phyloP scores from a whole-genome alignment of 53 echinoderm and acorn worm genomes.

The Glandiceps talaboti region DNA sequence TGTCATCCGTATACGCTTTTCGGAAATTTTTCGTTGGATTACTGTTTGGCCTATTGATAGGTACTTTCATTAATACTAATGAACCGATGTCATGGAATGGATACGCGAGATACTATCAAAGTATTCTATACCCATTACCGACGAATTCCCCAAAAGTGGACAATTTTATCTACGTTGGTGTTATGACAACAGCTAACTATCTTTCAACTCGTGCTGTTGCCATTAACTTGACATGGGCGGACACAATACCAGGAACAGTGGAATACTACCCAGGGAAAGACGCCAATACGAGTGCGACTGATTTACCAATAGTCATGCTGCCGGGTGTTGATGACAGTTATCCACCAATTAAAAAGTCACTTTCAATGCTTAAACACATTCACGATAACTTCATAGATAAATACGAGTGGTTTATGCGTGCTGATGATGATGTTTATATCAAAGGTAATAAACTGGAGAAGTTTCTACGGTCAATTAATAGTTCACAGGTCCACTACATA shows the following conservation, averaged over 20 bases:
- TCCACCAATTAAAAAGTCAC: not conserved
- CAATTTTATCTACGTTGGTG: constrained; percentile 80
- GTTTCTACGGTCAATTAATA: not conserved
- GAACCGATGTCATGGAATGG: too few species aligned
- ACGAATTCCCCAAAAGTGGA: too few species aligned
- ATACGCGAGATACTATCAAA: too few species aligned
- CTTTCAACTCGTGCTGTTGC: constrained; percentile 68
- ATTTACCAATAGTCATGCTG: not conserved
- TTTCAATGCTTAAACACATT: not conserved
- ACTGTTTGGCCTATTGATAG: too few species aligned
- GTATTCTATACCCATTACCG: too few species aligned
- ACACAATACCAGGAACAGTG: constrained; percentile 87
- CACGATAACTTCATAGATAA: not conserved
- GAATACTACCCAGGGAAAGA: constrained; percentile 54
- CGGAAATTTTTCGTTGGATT: too few species aligned
- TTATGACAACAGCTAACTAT: constrained; percentile 83
- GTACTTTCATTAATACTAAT: too few species aligned
- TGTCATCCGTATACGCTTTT: too few species aligned
- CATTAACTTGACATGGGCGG: constrained; percentile 85
- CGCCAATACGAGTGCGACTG: constrained; percentile 9
- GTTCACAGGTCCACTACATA: not conserved
- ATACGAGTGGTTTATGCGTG: not conserved
- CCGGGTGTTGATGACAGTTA: not conserved
- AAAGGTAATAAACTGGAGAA: not conserved
- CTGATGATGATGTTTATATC: not conserved